Base-by-base conservation (phyloP, 2,888 invertebrate genomes). In the Sipha maydis region DNA sequence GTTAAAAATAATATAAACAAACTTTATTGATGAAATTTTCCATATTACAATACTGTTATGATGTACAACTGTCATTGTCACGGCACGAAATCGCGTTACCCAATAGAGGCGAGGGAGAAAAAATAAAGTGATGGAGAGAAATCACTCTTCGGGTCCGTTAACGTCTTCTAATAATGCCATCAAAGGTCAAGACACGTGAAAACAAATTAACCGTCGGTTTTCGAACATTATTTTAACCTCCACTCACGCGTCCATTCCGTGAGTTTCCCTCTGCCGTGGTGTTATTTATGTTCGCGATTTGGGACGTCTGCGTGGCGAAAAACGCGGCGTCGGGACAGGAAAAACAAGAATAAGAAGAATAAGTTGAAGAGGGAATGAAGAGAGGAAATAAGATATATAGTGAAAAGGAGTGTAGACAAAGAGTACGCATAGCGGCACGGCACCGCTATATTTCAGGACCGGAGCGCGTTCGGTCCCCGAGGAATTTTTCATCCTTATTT, bases 261-360 rank as follows among this genome's bases (percentile, higher is more conserved):
- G 31, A 38, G 54, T n/a, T 76, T 38, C 61, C 19, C 28, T 84
- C 28, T 28, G 3, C 21, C 48, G 38, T 21, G 56, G 14, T 34
- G 79, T 88, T 80, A 80, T 88, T 88, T 88, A 88, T 88, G 86
- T 80, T 71, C 48, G 61, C 86, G 80, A 75, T 88, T 88, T 82
- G 80, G 75, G 80, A 88, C 80, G 80, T 28, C 80, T 88, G 61
- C 31, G 4, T n/a, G 78, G 54, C n/a, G 48, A 48, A 11, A 8
- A 48, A 48, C 48, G 85, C 77, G 8, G 34, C 17, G 48, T 1
- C 17, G 19, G 56, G 21, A 48, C 48, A 14, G 48, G 48, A 14
- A 48, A 3, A 48, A 48, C 14, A 48, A 14, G 48, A 48, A 48
- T 48, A 14, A 48, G 48, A 56, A 56, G 21, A 54, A 56, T 21